These are phyloP conservation scores for Pristionchus arcanus DNA, from an alignment of 2,888 invertebrate genomes.

Conservation along the genomic window DNA sequence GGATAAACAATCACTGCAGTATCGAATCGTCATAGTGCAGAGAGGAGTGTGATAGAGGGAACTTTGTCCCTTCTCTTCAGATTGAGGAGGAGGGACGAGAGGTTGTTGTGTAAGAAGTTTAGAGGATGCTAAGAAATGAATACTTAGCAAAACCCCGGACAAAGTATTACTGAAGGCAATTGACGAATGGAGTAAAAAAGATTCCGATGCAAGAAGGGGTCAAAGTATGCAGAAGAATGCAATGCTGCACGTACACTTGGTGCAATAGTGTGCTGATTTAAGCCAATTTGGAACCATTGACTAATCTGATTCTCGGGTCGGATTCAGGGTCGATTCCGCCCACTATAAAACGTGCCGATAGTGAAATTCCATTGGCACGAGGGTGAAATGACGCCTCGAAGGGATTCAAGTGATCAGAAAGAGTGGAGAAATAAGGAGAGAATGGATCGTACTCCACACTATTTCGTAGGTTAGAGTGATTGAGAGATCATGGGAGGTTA, in stretches of 20 bases:
- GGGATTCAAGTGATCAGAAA: neutral
- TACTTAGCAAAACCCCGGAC: neutral
- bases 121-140: neutral
- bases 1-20: neutral
- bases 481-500: conserved; percentile 1
- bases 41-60: neutral
- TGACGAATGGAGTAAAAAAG: no score
- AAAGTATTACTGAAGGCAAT: neutral
- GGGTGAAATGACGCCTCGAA: neutral
- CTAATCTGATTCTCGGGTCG: neutral
- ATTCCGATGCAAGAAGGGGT: neutral
- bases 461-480: neutral
- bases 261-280: neutral
- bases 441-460: neutral
- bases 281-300: neutral
- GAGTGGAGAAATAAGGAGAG: neutral
- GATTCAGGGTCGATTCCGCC: neutral
- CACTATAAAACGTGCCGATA: neutral
- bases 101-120: neutral
- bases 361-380: neutral
- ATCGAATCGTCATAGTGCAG: neutral
- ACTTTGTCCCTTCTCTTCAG: neutral
- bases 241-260: neutral
- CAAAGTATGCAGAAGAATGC: neutral
- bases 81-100: neutral